phyloP scores from a whole-genome alignment of 30 jellyfish, hydroid and myxozoan species.

The Sanderia malayensis region DNA sequence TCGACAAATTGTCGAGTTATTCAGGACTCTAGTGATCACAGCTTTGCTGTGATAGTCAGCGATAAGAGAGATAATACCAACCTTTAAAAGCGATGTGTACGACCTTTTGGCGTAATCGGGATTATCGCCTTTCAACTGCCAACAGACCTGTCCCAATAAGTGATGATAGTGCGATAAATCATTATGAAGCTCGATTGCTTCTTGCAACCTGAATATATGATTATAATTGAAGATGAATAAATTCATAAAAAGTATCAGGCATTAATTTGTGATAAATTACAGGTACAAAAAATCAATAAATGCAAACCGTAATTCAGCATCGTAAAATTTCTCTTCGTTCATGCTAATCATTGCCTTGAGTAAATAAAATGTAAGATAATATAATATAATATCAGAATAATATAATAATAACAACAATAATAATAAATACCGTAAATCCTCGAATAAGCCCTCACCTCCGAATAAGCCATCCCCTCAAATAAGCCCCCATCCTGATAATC shows the following conservation, averaged over 20 bases:
- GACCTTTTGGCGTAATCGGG: slow-evolving; percentile 50
- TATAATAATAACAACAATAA: too few species aligned
- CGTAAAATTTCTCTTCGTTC: slow-evolving; percentile 60
- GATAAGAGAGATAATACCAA: too few species aligned
- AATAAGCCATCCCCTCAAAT: too few species aligned
- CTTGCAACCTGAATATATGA: slow-evolving; percentile 71
- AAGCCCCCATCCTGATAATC: too few species aligned
- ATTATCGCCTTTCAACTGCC: slow-evolving; percentile 52
- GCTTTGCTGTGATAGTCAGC: too few species aligned
- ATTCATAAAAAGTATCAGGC: background rate
- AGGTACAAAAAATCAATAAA: background rate
- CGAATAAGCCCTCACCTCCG: too few species aligned
- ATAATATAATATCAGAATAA: too few species aligned
- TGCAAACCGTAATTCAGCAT: slow-evolving; percentile 81
- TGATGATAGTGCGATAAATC: slow-evolving; percentile 36
- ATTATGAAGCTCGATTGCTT: slow-evolving; percentile 45
- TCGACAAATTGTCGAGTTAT: too few species aligned
- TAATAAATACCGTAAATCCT: too few species aligned
- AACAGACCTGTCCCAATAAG: slow-evolving; percentile 72
- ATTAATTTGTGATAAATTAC: background rate
- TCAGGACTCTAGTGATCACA: too few species aligned
- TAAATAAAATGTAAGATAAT: too few species aligned
- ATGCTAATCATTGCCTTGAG: slow-evolving; percentile 74
- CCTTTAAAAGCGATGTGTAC: slow-evolving; percentile 64
- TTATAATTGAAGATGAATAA: background rate